Evolutionary conservation across 2,888 invertebrate genomes (phyloP).

Genomic region (Scaptomyza flava): DNA sequence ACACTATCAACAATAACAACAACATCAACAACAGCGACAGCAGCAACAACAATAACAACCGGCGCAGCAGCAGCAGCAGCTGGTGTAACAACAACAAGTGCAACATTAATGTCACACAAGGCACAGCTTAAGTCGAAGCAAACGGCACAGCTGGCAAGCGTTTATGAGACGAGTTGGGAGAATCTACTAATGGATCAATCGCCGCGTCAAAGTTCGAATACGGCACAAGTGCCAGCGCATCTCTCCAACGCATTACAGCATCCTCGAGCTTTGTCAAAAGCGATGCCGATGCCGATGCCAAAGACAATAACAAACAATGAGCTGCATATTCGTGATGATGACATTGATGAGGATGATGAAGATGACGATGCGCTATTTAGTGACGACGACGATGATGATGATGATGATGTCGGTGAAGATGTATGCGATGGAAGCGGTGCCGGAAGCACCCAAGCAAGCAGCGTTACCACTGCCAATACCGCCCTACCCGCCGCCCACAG

Average conservation of each 20-base stretch:
- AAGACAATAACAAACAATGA: conserved; percentile 40
- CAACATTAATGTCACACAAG: conserved; percentile 58
- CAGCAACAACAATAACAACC: neutral
- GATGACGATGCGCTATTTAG: conserved; percentile 18
- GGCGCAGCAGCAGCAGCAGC: neutral
- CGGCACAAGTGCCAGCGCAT: conserved; percentile 16
- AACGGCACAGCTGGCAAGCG: conserved; percentile 82
- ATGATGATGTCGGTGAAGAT: conserved; percentile 54
- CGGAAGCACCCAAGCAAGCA: conserved; percentile 39
- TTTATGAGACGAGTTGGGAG: conserved; percentile 85
- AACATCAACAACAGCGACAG: neutral
- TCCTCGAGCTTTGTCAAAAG: neutral
- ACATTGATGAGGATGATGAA: conserved; percentile 42
- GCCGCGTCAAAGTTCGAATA: conserved; percentile 42
- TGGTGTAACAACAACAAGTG: neutral
- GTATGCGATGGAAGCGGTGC: conserved; percentile 51
- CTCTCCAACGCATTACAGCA: neutral
- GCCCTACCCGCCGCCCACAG: conserved; percentile 22
- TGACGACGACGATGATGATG: conserved; percentile 28
- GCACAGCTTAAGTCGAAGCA: conserved; percentile 82
- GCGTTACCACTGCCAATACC: conserved; percentile 33
- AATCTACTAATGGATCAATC: conserved; percentile 82
- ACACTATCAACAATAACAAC: neutral
- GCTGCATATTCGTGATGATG: conserved; percentile 63
- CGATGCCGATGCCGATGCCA: neutral